Evolutionary conservation across 2,888 invertebrate species (phyloP), one percentile per base, ranked within the genome.

Genomic region (Diadromus collaris): DNA sequence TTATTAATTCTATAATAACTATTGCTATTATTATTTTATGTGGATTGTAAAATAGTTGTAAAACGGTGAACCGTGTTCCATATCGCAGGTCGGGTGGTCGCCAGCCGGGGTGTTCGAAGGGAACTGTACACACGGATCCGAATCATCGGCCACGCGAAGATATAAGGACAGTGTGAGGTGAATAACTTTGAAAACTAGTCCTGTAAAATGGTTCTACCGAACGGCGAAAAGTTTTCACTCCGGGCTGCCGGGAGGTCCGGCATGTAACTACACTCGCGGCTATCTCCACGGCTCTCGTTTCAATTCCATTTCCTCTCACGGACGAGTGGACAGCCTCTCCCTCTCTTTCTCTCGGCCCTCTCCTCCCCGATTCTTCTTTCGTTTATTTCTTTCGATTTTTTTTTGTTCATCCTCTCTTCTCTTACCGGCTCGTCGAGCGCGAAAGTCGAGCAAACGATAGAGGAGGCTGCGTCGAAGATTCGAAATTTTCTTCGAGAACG

Each of bases 301-400:
- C 80, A 80, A 80, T 78, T 80, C 70, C 80, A 71, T 80, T 80
- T 75, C 72, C 81, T 78, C 74, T 65, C 73, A 58, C 58, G 74
- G 51, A 61, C 74, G 41, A 67, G 68, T 54, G 74, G 61, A 58
- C 68, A 56, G 27, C 27, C 58, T 51, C 41, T 60, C 41, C 29
- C 60, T 41, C 51, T 61, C 58, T 21, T 34, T 48, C 67, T 46
- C 51, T 29, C n/a, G n/a, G n/a, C n/a, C n/a, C 46, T 68, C 67
- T 38, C 61, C 67, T 46, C 48, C 48, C 29, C 46, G 21, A 48
- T 24, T 54, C 48, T 51, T 61, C 44, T 13, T 68, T 13, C 41
- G 51, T 24, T 44, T 58, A 13, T 48, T 32, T 64, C 44, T 32
- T 46, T 38, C n/a, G n/a, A n/a, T 29, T 29, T 72, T 4, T 38